phyloP scores from a whole-genome alignment of 2,797 vertebrate species.

The Gymnocypris eckloni region DNA sequence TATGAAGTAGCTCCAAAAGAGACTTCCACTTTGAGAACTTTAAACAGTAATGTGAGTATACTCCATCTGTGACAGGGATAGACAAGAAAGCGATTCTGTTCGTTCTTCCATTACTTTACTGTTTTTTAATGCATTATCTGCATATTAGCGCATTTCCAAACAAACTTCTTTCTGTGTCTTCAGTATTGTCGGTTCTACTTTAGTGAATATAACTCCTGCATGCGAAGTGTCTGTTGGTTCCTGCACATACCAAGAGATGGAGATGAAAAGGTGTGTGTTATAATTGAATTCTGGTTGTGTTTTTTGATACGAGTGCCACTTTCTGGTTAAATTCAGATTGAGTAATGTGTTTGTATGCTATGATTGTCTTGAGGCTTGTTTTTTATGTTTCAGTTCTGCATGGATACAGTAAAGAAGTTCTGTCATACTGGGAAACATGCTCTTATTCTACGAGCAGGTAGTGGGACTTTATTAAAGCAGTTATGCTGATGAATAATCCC shows the following conservation, averaged over 20 bases:
- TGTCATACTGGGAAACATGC: constrained; percentile 70
- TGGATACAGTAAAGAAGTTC: constrained; percentile 82
- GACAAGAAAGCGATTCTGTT: neutral
- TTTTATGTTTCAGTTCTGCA: constrained; percentile 82
- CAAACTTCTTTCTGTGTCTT: constrained; percentile 33
- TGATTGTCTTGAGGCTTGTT: neutral
- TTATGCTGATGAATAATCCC: neutral
- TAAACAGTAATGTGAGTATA: constrained; percentile 34
- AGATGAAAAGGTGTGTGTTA: constrained; percentile 88
- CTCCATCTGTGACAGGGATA: neutral
- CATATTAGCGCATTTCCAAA: neutral
- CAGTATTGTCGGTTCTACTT: constrained; percentile 91
- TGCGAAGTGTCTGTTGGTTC: constrained; percentile 80
- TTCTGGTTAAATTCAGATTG: neutral
- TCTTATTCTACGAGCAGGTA: constrained; percentile 89
- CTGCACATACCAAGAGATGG: constrained; percentile 81
- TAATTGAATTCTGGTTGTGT: neutral
- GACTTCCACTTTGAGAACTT: constrained; percentile 1
- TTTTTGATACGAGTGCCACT: neutral
- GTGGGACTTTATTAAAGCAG: neutral
- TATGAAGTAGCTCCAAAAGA: constrained; percentile 1
- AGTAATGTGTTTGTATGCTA: neutral
- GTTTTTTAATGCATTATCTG: neutral
- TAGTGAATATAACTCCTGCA: constrained; percentile 80
- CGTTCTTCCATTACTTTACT: neutral